phyloP scores from a whole-genome alignment of 2,888 invertebrate genomes.

The Smittia aterrima region DNA sequence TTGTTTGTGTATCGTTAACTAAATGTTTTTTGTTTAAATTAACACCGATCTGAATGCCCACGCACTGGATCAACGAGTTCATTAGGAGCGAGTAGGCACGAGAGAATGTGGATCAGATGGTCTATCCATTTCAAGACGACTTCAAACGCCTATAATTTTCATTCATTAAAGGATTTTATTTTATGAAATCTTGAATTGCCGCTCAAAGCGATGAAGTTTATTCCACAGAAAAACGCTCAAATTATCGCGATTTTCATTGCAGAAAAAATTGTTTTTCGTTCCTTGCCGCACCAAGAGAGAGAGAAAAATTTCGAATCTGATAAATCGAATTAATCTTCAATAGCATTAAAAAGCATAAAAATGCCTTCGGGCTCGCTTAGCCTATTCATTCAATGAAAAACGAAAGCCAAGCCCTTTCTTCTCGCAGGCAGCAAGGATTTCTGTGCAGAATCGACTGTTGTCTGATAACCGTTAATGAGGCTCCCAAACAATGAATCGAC shows the following conservation, averaged over 20 bases:
- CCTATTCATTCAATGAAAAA: neutral
- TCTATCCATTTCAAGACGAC: neutral
- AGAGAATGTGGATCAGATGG: neutral
- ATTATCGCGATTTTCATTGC: neutral
- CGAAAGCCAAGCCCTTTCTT: slow-evolving; percentile 26
- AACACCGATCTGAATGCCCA: slow-evolving; percentile 19
- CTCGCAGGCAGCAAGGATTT: neutral
- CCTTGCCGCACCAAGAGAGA: too few species aligned
- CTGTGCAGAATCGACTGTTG: neutral
- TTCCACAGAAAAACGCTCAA: neutral
- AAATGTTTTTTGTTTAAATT: slow-evolving; percentile 36
- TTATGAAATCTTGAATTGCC: neutral
- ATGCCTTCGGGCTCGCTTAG: neutral
- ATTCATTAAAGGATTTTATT: neutral
- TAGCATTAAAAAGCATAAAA: slow-evolving; percentile 23
- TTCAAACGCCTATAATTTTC: neutral
- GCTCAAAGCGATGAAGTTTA: neutral
- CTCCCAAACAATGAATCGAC: neutral
- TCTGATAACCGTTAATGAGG: slow-evolving; percentile 37
- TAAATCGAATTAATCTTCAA: slow-evolving; percentile 37
- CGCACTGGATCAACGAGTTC: slow-evolving; percentile 14
- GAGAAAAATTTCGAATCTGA: slow-evolving; percentile 24
- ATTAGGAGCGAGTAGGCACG: neutral
- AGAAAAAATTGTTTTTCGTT: slow-evolving; percentile 5
- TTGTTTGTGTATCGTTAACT: slow-evolving; percentile 15